Percentiles rank a stretch among this genome's conserved stretches.
Evolutionary conservation across 2,797 vertebrate species (phyloP).

Genomic region (Lateolabrax maculatus): DNA sequence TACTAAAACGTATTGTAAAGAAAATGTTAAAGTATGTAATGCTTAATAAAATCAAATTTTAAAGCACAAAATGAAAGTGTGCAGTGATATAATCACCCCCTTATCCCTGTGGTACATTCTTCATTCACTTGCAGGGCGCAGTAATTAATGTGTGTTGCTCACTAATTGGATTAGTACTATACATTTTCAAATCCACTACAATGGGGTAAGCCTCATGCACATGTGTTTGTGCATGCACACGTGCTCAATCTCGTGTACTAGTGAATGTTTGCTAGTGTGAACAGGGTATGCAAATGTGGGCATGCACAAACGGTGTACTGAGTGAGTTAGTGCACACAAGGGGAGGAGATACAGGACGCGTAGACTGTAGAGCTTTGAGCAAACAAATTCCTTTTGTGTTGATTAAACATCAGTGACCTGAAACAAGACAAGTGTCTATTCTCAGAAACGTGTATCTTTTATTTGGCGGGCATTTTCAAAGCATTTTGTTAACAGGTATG

Average conservation of each 20-base stretch:
- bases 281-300: slow-evolving; percentile 44
- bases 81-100: slow-evolving; percentile 8
- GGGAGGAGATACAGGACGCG: slow-evolving; percentile 17
- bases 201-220: slow-evolving; percentile 55
- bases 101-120: slow-evolving; percentile 22
- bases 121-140: slow-evolving; percentile 37
- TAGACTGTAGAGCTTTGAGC: slow-evolving; percentile 22
- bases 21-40: neutral
- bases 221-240: slow-evolving; percentile 35
- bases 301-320: slow-evolving; percentile 6
- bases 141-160: slow-evolving; percentile 55
- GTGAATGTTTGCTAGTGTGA: slow-evolving; percentile 33
- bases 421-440: slow-evolving; percentile 30
- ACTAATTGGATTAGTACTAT: slow-evolving; percentile 74
- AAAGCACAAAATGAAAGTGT: slow-evolving; percentile 11
- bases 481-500: slow-evolving; percentile 65
- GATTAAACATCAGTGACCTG: slow-evolving; percentile 24
- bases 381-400: slow-evolving; percentile 24
- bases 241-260: slow-evolving; percentile 14
- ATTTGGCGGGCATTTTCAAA: slow-evolving; percentile 30
- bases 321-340: slow-evolving; percentile 33
- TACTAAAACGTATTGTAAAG: neutral
- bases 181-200: slow-evolving; percentile 61
- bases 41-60: neutral
- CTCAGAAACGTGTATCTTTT: slow-evolving; percentile 20